Evolutionary conservation across 2,797 vertebrate genomes (phyloP).

Genomic region (Girardinus metallicus): DNA sequence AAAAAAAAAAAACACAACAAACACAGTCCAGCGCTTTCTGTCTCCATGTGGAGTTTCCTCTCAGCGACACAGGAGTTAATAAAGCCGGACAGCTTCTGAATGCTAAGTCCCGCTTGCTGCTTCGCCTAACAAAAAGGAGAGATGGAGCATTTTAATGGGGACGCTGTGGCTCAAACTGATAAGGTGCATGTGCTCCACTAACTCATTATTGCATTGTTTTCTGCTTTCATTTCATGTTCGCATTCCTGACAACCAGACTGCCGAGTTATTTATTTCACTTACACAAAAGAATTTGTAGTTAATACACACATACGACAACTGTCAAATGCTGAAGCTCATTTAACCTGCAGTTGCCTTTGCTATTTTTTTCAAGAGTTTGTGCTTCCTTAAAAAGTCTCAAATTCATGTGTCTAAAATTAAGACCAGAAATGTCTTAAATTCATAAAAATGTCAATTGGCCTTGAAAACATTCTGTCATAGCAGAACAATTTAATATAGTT

Average conservation of each 20-base stretch:
- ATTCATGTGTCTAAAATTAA: too few relatives aligned
- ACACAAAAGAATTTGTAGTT: constrained; percentile 29
- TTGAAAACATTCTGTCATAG: too few relatives aligned
- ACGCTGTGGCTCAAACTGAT: constrained; percentile 62
- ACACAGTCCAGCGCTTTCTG: constrained; percentile 22
- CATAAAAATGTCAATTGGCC: too few relatives aligned
- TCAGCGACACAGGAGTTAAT: constrained; percentile 66
- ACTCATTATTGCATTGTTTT: constrained; percentile 64
- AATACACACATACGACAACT: constrained; percentile 10
- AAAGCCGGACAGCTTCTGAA: constrained; percentile 63
- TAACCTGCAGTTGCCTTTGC: not conserved
- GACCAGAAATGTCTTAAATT: too few relatives aligned
- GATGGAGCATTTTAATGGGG: constrained; percentile 58
- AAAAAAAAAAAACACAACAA: constrained; percentile 18
- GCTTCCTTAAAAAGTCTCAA: too few relatives aligned
- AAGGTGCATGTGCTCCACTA: constrained; percentile 34
- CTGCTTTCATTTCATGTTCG: constrained; percentile 53
- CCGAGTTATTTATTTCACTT: constrained; percentile 29
- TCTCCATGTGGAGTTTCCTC: constrained; percentile 36
- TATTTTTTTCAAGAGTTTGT: not conserved
- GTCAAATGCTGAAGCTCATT: constrained; percentile 2
- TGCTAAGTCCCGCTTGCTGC: constrained; percentile 54
- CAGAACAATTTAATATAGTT: too few relatives aligned
- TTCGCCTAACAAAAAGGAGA: constrained; percentile 65
- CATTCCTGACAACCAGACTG: constrained; percentile 54